Base-by-base conservation (phyloP, 2,888 invertebrate species). In the Heterodera filipjevi region DNA sequence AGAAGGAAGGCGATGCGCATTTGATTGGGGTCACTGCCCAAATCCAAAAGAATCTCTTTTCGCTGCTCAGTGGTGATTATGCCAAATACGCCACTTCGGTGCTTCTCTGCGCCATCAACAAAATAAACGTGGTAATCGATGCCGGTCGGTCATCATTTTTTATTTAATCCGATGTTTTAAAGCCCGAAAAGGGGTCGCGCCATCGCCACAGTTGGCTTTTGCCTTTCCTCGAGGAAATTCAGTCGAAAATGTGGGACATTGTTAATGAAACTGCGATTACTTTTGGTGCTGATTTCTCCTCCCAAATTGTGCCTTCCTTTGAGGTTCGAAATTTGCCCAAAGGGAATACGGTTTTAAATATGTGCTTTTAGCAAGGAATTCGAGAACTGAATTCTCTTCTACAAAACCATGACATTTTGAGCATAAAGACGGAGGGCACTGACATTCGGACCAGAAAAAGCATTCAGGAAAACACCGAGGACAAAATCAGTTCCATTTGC, bases 171-270 rank as follows among this genome's bases (percentile, higher is more conserved):
- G n/a, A n/a, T n/a, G n/a, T n/a, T n/a, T n/a, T n/a, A n/a, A 14
- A 79, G 79, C 79, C 79, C 3, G 79, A 79, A n/a, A 79, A 80
- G 46, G 46, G 71, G 19, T 77, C 81, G 6, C 77, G 80, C 46
- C 72, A 66, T 71, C 76, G 79, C 10, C 84, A 86, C 77, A 77
- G 80, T 46, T 86, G 84, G 84, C 39, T 84, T 19, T 33, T 83
- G 30, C 79, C 81, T 27, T 79, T 78, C 32, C 49, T 84, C 19
- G 84, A 84, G 71, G 84, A 83, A 10, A 49, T 84, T 22, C 81
- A 85, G 44, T 79, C 81, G 8, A 39, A 70, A 46, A 84, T 84
- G 81, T 76, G 77, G 19, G 80, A 84, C 22, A 76, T 85, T 3
- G 75, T 85, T 12, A 80, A 84, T 35, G 84, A 85, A 16, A 77